Percentiles rank a stretch among this genome's conserved stretches.
Evolutionary conservation across 2,113 vertebrate species (phyloP).

Genomic region (Phrynocephalus versicolor): DNA sequence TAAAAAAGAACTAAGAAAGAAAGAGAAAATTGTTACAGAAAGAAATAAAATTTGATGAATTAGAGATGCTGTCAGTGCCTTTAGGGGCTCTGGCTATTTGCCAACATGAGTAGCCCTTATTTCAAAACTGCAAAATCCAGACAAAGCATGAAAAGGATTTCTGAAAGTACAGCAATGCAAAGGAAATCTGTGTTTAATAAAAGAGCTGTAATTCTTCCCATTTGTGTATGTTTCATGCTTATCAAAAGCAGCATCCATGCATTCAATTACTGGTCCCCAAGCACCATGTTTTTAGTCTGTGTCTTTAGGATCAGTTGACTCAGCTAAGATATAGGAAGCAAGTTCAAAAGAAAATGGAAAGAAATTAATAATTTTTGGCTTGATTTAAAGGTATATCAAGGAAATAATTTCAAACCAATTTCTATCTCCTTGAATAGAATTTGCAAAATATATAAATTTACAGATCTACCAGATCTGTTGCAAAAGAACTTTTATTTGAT

Average conservation of each 20-base stretch:
- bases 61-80: constrained; percentile 23
- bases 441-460: background rate
- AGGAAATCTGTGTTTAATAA: constrained; percentile 57
- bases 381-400: constrained; percentile 3
- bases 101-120: constrained; percentile 49
- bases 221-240: constrained; percentile 30
- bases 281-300: constrained; percentile 60
- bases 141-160: constrained; percentile 51
- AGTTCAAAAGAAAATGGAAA: constrained; percentile 22
- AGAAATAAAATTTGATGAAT: background rate
- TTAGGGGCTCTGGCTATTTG: constrained; percentile 20
- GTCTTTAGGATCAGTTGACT: constrained; percentile 50
- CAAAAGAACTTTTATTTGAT: background rate
- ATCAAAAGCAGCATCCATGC: constrained; percentile 59
- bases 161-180: constrained; percentile 30
- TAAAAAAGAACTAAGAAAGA: background rate
- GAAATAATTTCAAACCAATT: background rate
- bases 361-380: background rate
- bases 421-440: background rate
- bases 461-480: background rate
- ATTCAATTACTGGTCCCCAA: constrained; percentile 52
- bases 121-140: constrained; percentile 39
- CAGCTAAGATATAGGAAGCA: constrained; percentile 39
- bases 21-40: constrained; percentile 31
- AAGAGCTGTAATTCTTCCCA: constrained; percentile 49